Evolutionary conservation across 2,797 vertebrate genomes (phyloP).

Genomic region (Coendou prehensilis): DNA sequence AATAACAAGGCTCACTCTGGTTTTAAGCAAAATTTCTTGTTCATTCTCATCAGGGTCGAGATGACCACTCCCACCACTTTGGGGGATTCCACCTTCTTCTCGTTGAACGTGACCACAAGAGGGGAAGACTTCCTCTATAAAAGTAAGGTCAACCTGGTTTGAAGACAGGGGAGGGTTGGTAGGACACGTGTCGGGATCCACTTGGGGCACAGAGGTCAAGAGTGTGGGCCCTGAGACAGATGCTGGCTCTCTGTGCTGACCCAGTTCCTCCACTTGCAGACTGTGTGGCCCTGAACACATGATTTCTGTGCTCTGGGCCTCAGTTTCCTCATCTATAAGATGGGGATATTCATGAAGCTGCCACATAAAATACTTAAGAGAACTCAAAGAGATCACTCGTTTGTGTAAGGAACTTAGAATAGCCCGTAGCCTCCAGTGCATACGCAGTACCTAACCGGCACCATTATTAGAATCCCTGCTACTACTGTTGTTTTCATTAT

Average conservation of each 20-base stretch:
- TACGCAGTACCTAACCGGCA: not conserved
- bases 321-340: not conserved
- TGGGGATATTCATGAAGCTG: not conserved
- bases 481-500: not conserved
- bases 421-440: not conserved
- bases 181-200: not conserved
- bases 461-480: not conserved
- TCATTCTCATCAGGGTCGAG: slow-evolving; percentile 87
- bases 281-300: not conserved
- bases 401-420: not conserved
- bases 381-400: not conserved
- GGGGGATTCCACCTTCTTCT: slow-evolving; percentile 85
- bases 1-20: not conserved
- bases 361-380: not conserved
- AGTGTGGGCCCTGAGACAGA: not conserved
- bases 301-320: not conserved
- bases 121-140: slow-evolving; percentile 95
- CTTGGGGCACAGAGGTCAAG: not conserved
- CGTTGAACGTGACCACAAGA: slow-evolving; percentile 90
- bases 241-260: not conserved
- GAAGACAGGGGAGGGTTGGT: not conserved
- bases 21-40: slow-evolving; percentile 46
- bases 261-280: not conserved
- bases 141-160: slow-evolving; percentile 91
- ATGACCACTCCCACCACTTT: slow-evolving; percentile 92